Conservation (phyloP, 30 jellyfish, hydroid and myxozoan genomes). For the Morbakka virulenta region DNA sequence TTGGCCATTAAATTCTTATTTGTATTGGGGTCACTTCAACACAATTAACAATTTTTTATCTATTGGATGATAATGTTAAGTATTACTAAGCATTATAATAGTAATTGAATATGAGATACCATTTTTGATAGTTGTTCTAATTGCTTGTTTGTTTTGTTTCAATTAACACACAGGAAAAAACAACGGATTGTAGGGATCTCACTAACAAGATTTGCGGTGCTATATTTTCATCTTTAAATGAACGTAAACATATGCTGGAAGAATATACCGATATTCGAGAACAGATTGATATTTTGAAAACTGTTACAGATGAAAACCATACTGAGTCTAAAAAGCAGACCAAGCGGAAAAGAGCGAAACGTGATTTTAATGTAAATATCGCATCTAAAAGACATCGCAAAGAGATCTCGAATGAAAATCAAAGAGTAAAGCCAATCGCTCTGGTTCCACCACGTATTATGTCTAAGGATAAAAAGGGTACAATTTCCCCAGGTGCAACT, state of each 20-base stretch:
- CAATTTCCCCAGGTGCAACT: too few relatives aligned
- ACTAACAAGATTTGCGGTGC: conserved; percentile 88
- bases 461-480: too few relatives aligned
- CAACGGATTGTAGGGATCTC: too few relatives aligned
- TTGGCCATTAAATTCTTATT: too few relatives aligned
- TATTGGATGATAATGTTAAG: too few relatives aligned
- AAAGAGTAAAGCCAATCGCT: conserved; percentile 87
- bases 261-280: conserved; percentile 54
- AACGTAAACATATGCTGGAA: conserved; percentile 68
- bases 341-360: not conserved
- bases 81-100: too few relatives aligned
- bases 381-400: not conserved
- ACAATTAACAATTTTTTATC: too few relatives aligned
- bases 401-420: conserved; percentile 25
- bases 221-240: conserved; percentile 67
- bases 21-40: too few relatives aligned
- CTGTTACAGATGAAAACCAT: conserved; percentile 12
- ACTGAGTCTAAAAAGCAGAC: conserved; percentile 2
- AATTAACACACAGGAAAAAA: too few relatives aligned
- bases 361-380: not conserved
- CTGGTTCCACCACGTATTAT: conserved; percentile 92
- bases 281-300: conserved; percentile 69
- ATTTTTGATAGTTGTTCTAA: too few relatives aligned
- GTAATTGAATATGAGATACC: too few relatives aligned
- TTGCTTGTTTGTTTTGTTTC: too few relatives aligned